These are phyloP conservation scores for Drosophila sulfurigaster DNA, from an alignment of 1,140 invertebrate genomes.

Conservation along the genomic window DNA sequence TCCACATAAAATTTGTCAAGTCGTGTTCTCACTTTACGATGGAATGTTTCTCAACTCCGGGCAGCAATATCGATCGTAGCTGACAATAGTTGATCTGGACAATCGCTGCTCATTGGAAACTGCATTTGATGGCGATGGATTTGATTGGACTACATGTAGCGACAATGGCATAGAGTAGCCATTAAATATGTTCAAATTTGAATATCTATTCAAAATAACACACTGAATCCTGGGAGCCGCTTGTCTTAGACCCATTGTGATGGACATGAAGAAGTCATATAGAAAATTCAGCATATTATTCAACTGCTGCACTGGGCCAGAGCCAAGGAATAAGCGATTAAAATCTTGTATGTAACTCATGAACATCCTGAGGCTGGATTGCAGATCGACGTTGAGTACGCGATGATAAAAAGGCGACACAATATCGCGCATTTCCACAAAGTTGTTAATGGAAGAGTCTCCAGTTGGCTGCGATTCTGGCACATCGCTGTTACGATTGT, in stretches of 20 bases:
- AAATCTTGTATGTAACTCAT: background rate
- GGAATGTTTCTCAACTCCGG: background rate
- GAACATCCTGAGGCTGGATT: background rate
- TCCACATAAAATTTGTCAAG: background rate
- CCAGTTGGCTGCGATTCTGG: background rate
- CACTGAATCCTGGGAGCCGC: no score
- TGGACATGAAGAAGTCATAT: background rate
- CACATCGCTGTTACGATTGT: background rate
- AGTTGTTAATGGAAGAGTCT: conserved; percentile 1
- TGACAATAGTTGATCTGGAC: background rate
- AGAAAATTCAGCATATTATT: background rate
- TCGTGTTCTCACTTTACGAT: background rate
- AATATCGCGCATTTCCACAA: background rate
- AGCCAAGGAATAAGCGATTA: no score
- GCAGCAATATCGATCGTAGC: background rate
- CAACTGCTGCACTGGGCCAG: background rate
- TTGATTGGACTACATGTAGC: no score
- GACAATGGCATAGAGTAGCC: no score
- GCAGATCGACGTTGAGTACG: background rate
- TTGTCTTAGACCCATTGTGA: background rate
- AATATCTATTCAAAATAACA: background rate
- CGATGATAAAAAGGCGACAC: background rate
- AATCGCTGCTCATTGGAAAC: background rate
- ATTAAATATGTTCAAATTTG: background rate
- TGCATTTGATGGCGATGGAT: background rate